Evolutionary conservation across 2,797 vertebrate genomes (phyloP).

Genomic region (Rhincodon typus): DNA sequence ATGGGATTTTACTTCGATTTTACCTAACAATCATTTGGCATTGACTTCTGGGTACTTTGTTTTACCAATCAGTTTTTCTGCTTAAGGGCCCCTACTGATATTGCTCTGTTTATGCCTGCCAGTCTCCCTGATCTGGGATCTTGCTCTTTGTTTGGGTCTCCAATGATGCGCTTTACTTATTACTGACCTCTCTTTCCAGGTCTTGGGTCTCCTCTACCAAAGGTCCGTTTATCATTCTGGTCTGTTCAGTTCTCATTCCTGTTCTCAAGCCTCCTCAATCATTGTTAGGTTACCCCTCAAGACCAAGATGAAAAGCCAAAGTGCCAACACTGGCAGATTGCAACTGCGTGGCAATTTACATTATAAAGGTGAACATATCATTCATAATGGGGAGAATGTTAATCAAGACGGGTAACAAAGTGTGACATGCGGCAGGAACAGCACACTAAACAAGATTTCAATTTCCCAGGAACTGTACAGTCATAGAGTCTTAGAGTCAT

Average conservation of each 20-base stretch:
- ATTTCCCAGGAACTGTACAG: not conserved
- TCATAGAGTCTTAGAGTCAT: not conserved
- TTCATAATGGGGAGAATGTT: not conserved
- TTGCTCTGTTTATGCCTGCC: not conserved
- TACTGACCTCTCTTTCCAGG: not conserved
- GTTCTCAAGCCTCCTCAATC: too few relatives aligned
- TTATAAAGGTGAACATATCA: not conserved
- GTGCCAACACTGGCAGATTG: not conserved
- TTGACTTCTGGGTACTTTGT: too few relatives aligned
- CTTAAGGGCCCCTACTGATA: not conserved
- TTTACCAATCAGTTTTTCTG: not conserved
- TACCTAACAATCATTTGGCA: too few relatives aligned
- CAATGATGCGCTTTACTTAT: too few relatives aligned
- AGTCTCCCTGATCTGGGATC: not conserved
- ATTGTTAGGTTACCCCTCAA: too few relatives aligned
- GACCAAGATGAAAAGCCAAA: not conserved
- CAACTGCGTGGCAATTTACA: not conserved
- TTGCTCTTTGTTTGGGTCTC: too few relatives aligned
- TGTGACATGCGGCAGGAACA: not conserved
- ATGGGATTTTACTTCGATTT: not conserved
- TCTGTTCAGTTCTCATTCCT: not conserved
- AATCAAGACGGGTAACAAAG: not conserved
- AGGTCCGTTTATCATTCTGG: not conserved
- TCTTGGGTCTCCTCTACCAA: not conserved
- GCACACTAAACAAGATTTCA: not conserved